phyloP scores from a whole-genome alignment of 2,113 vertebrate species.

The Eulemur rufifrons region DNA sequence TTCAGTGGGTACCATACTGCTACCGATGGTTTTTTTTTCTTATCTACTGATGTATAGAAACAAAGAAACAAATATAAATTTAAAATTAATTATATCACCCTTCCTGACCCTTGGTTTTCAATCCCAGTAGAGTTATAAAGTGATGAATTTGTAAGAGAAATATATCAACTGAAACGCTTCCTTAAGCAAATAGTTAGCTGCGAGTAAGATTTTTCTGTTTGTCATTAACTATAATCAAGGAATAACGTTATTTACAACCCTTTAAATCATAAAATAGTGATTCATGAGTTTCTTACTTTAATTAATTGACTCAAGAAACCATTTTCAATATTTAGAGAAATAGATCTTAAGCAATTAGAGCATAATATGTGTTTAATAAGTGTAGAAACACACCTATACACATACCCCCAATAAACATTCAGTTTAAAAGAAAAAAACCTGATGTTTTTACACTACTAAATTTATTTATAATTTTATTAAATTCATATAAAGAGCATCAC shows the following conservation, averaged over 20 bases:
- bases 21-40: not conserved
- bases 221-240: not conserved
- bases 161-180: slow-evolving; percentile 8
- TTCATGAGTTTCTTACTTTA: not conserved
- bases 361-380: not conserved
- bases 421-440: not conserved
- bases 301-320: not conserved
- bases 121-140: not conserved
- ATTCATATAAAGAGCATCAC: not conserved
- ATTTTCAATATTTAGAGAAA: not conserved
- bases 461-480: not conserved
- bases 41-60: not conserved
- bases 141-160: not conserved
- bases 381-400: not conserved
- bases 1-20: too few species aligned
- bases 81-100: not conserved
- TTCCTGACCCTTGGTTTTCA: not conserved
- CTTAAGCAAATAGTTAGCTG: slow-evolving; percentile 43
- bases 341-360: not conserved
- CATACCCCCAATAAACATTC: not conserved
- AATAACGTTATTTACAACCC: not conserved
- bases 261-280: not conserved
- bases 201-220: not conserved
- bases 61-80: not conserved
- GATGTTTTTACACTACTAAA: not conserved